phyloP scores from a whole-genome alignment of 1,140 invertebrate species.

The Caenorhabditis tropicalis region DNA sequence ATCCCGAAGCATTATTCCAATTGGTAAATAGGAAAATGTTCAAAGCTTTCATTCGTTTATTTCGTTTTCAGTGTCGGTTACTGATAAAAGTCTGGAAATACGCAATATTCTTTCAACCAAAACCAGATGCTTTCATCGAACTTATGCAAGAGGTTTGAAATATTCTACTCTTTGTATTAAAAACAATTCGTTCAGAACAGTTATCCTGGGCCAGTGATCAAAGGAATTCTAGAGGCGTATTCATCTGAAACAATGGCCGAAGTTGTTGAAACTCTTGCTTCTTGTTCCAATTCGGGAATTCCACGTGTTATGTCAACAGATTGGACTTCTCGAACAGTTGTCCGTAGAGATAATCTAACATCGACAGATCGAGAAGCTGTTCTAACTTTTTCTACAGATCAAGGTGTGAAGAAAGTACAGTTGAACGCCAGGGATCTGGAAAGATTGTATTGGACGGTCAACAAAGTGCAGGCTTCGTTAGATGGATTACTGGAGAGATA shows the following conservation, averaged over 20 bases:
- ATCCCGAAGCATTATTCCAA: slow-evolving; percentile 4
- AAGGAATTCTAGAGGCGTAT: neutral
- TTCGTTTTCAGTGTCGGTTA: neutral
- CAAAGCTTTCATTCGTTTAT: no score
- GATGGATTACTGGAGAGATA: neutral
- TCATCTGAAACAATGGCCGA: neutral
- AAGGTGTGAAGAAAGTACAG: slow-evolving; percentile 3
- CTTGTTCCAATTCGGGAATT: neutral
- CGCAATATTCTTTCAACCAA: neutral
- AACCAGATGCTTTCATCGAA: neutral
- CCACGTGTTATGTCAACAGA: slow-evolving; percentile 14
- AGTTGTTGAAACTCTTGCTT: neutral
- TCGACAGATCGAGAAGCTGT: neutral
- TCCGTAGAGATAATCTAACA: neutral
- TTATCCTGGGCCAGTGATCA: neutral
- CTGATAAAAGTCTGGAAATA: slow-evolving; percentile 5
- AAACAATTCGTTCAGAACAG: neutral
- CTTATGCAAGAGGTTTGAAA: neutral
- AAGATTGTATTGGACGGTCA: neutral
- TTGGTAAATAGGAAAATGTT: no score
- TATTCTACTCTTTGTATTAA: neutral
- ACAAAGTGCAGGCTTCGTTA: neutral
- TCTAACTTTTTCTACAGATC: neutral
- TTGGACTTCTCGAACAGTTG: neutral
- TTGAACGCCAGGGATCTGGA: neutral